Evolutionary conservation across 2,113 vertebrate genomes (phyloP).

Genomic region (Mustela nigripes): DNA sequence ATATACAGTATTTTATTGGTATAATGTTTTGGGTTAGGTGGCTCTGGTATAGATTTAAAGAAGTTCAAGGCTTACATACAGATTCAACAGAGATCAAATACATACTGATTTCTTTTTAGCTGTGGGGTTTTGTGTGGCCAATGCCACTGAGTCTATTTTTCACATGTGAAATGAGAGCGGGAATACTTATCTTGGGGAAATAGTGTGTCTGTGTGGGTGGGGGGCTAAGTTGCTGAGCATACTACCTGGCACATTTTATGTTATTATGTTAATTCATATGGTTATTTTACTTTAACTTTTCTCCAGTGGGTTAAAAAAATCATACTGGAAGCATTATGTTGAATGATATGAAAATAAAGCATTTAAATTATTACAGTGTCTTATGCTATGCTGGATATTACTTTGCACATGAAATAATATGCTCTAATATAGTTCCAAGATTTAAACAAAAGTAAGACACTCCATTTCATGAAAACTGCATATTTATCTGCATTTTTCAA

Average conservation of each 20-base stretch:
- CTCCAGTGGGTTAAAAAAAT: background rate
- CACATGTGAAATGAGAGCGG: background rate
- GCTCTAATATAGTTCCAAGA: background rate
- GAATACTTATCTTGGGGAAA: background rate
- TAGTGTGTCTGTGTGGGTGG: rapidly evolving
- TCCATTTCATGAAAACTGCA: background rate
- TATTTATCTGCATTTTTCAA: background rate
- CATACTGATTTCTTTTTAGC: background rate
- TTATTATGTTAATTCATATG: background rate
- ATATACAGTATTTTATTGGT: background rate
- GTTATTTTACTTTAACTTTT: background rate
- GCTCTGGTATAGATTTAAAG: background rate
- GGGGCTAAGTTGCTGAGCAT: background rate
- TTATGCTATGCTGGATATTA: background rate
- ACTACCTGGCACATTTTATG: background rate
- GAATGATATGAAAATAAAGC: background rate
- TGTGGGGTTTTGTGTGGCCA: background rate
- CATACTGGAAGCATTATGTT: background rate
- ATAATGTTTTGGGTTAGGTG: background rate
- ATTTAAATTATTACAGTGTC: background rate
- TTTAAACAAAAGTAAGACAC: background rate
- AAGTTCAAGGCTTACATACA: background rate
- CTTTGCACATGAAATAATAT: background rate
- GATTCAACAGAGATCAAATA: too few species aligned
- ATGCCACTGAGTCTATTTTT: background rate